Conservation (phyloP, 2,113 vertebrate genomes). For the Ochotona princeps region DNA sequence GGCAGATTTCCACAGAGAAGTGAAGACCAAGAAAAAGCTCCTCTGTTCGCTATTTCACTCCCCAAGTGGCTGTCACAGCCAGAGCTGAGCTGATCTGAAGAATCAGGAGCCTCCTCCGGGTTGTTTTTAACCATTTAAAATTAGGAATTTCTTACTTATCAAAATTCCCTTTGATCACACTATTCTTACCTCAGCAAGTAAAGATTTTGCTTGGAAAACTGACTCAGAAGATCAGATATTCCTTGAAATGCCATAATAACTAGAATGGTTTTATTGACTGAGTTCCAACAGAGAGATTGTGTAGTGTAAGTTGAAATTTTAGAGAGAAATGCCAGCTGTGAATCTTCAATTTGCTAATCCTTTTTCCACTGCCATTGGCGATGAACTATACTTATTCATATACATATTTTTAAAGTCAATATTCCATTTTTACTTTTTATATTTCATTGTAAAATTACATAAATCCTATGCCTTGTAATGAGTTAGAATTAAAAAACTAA, state of each 20-base stretch:
- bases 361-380: background rate
- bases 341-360: background rate
- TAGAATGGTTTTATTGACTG: conserved; percentile 13
- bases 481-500: background rate
- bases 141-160: background rate
- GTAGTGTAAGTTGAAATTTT: background rate
- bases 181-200: background rate
- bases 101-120: too few relatives aligned
- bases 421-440: background rate
- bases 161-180: conserved; percentile 41
- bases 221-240: conserved; percentile 22
- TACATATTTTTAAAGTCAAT: background rate
- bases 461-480: background rate
- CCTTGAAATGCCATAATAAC: conserved; percentile 41
- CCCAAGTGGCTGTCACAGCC: too few relatives aligned
- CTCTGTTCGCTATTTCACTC: too few relatives aligned
- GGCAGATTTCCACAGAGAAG: too few relatives aligned
- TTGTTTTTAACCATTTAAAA: too few relatives aligned
- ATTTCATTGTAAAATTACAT: background rate
- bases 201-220: conserved; percentile 57
- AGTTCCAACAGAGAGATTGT: conserved; percentile 21
- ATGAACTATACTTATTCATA: background rate
- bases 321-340: background rate
- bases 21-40: too few relatives aligned
- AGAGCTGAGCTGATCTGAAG: too few relatives aligned